Percentiles rank a stretch among this genome's conserved stretches.
phyloP scores from a whole-genome alignment of 1,140 invertebrate species.

The Gonioctena quinquepunctata region DNA sequence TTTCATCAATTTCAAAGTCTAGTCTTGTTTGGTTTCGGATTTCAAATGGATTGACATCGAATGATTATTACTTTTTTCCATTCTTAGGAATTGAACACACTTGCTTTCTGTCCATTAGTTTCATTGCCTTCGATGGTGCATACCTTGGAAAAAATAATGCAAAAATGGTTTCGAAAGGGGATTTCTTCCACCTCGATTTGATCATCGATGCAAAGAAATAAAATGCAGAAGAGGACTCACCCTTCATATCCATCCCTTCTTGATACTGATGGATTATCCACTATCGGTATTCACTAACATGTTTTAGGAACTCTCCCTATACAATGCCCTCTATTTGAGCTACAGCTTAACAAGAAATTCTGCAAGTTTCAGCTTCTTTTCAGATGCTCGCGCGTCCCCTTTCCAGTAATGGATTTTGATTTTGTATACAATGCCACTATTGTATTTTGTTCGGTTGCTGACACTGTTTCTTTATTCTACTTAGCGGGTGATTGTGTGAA shows the following conservation, averaged over 20 bases:
- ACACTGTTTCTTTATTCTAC: slow-evolving; percentile 37
- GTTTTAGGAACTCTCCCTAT: slow-evolving; percentile 32
- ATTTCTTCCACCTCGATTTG: no score
- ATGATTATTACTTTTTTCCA: no score
- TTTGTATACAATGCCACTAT: slow-evolving; percentile 50
- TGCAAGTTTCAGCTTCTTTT: slow-evolving; percentile 30
- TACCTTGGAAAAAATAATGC: no score
- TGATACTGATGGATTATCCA: slow-evolving; percentile 45
- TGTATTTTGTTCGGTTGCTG: slow-evolving; percentile 41
- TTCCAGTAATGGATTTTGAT: slow-evolving; percentile 53
- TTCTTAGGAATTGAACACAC: no score
- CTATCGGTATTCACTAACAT: slow-evolving; percentile 51
- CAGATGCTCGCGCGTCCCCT: slow-evolving; percentile 20
- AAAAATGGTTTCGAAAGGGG: no score
- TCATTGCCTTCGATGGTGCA: no score
- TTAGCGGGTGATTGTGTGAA: slow-evolving; percentile 26
- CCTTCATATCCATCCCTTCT: not conserved
- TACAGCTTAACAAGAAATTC: slow-evolving; percentile 44
- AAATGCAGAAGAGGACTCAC: no score
- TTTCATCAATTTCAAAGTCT: no score
- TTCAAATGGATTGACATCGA: no score
- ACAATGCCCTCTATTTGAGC: slow-evolving; percentile 45
- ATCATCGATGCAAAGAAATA: no score
- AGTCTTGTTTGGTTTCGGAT: no score
- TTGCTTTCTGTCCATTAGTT: no score